Evolutionary conservation across 1,140 invertebrate genomes (phyloP).

Genomic region (Hydropsyche tenuis): DNA sequence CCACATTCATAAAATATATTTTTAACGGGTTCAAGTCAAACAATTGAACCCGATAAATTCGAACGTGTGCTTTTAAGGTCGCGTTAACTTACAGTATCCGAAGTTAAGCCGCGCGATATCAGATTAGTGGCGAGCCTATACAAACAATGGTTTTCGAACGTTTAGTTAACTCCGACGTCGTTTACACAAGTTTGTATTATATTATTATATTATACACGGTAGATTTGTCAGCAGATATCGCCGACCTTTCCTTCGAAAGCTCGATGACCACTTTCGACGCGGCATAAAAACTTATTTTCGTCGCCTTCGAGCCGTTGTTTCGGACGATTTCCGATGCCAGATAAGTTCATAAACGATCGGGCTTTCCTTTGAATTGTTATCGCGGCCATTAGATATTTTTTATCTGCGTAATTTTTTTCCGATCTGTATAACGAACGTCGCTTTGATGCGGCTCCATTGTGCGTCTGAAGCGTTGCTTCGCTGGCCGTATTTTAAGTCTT

Average conservation of each 20-base stretch:
- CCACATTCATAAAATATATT: no score
- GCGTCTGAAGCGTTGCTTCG: no score
- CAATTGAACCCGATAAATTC: conserved; percentile 8
- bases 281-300: not conserved
- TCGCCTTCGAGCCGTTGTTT: not conserved
- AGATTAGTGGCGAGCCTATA: conserved; percentile 7
- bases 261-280: not conserved
- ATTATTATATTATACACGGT: no score
- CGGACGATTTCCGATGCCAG: not conserved
- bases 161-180: not conserved
- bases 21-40: not conserved
- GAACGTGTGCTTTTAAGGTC: not conserved
- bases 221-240: conserved; percentile 10
- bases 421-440: no score
- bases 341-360: not conserved
- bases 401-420: not conserved
- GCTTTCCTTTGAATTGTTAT: not conserved
- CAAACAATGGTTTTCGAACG: conserved; percentile 14
- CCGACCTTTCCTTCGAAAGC: not conserved
- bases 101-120: conserved; percentile 15
- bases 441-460: no score
- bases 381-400: not conserved
- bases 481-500: no score
- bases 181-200: no score
- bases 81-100: not conserved